phyloP scores from a whole-genome alignment of 2,888 invertebrate species.

The Yponomeuta malinellus region DNA sequence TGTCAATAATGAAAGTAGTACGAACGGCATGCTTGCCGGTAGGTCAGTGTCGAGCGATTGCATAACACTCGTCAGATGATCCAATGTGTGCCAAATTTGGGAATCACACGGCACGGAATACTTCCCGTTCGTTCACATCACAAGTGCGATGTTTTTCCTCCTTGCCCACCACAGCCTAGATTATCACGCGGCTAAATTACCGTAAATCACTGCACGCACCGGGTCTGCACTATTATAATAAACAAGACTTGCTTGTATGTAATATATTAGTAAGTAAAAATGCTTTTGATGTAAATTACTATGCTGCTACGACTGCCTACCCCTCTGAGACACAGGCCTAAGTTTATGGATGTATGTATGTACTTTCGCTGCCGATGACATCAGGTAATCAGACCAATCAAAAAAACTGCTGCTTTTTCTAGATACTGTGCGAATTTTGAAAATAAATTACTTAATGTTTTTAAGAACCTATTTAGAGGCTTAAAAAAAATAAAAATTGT shows the following conservation, averaged over 20 bases:
- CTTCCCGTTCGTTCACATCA: conserved; percentile 21
- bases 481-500: too few relatives aligned
- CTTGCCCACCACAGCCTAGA: neutral
- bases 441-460: too few relatives aligned
- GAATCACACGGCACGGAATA: conserved; percentile 24
- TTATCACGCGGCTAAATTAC: neutral
- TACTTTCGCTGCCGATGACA: neutral
- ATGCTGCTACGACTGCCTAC: neutral
- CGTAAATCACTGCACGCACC: neutral
- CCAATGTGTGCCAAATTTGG: conserved; percentile 51
- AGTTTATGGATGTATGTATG: too few relatives aligned
- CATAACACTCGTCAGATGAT: conserved; percentile 61
- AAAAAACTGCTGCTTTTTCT: neutral
- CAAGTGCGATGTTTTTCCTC: conserved; percentile 2
- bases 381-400: neutral
- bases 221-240: neutral
- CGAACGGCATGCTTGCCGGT: conserved; percentile 47
- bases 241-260: neutral
- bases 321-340: too few relatives aligned
- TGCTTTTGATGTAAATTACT: conserved; percentile 7
- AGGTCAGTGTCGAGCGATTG: conserved; percentile 66
- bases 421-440: neutral
- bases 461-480: too few relatives aligned
- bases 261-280: conserved; percentile 1
- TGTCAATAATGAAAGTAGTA: conserved; percentile 73